Conservation (phyloP, 1,140 invertebrate genomes). For the Nephila pilipes region DNA sequence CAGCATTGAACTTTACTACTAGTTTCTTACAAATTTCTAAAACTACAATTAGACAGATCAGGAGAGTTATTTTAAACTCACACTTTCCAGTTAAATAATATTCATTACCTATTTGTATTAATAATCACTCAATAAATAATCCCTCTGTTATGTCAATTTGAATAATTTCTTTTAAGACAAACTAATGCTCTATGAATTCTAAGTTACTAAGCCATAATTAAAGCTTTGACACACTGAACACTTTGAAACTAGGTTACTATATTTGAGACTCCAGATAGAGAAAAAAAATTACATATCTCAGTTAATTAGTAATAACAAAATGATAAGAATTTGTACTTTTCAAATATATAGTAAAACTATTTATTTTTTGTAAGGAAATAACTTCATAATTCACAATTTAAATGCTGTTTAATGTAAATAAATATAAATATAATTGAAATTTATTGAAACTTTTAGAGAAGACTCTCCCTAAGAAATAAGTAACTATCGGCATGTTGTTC, state of each 20-base stretch:
- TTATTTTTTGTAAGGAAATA: not conserved
- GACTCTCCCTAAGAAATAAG: too few relatives aligned
- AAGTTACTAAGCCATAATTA: not conserved
- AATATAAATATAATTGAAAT: not conserved
- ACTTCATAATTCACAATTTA: not conserved
- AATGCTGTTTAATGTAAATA: not conserved
- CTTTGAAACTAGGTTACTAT: not conserved
- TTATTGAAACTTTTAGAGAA: too few relatives aligned
- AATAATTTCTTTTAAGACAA: not conserved
- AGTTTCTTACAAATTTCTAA: too few relatives aligned
- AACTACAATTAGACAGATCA: too few relatives aligned
- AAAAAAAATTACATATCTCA: not conserved
- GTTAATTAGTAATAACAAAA: not conserved
- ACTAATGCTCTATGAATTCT: not conserved
- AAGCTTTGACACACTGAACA: not conserved
- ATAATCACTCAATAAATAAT: not conserved
- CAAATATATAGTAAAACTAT: not conserved
- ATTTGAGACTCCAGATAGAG: not conserved
- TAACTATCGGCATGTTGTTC: too few relatives aligned
- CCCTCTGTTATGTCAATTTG: not conserved
- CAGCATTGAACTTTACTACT: too few relatives aligned
- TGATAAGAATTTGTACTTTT: not conserved
- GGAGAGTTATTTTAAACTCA: too few relatives aligned
- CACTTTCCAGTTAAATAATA: not conserved
- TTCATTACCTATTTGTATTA: not conserved